Conservation (phyloP, 2,113 vertebrate genomes). For the Elaphurus davidianus region DNA sequence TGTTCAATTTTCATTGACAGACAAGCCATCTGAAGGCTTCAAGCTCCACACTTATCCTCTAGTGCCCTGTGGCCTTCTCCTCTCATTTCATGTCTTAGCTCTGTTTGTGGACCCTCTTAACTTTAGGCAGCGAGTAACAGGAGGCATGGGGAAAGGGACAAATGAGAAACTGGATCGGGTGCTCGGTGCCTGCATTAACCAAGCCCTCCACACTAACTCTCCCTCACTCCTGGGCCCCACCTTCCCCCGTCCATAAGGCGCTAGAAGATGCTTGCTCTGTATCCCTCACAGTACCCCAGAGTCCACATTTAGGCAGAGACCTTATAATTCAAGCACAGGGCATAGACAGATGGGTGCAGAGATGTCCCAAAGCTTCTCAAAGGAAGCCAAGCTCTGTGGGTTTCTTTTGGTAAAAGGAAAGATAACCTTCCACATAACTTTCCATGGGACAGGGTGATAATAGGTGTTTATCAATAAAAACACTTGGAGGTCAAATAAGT, state of each 20-base stretch:
- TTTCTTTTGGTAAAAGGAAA: neutral
- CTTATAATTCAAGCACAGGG: neutral
- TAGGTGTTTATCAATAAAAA: neutral
- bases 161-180: neutral
- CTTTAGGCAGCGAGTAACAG: neutral
- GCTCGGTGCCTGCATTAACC: too few relatives aligned
- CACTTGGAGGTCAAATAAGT: neutral
- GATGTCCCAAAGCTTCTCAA: neutral
- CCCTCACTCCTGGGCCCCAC: neutral
- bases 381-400: neutral
- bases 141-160: neutral
- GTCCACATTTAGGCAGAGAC: neutral
- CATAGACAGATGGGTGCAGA: neutral
- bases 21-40: neutral
- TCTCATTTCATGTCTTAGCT: neutral
- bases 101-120: neutral
- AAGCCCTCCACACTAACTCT: neutral
- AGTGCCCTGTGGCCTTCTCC: neutral
- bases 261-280: too few relatives aligned
- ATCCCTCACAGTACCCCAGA: neutral
- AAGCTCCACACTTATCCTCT: neutral
- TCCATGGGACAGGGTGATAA: neutral
- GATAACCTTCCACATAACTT: neutral
- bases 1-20: neutral
- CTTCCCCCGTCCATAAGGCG: accelerated